Conservation (phyloP, 2,888 invertebrate genomes). For the Lasioglossum malachurum region DNA sequence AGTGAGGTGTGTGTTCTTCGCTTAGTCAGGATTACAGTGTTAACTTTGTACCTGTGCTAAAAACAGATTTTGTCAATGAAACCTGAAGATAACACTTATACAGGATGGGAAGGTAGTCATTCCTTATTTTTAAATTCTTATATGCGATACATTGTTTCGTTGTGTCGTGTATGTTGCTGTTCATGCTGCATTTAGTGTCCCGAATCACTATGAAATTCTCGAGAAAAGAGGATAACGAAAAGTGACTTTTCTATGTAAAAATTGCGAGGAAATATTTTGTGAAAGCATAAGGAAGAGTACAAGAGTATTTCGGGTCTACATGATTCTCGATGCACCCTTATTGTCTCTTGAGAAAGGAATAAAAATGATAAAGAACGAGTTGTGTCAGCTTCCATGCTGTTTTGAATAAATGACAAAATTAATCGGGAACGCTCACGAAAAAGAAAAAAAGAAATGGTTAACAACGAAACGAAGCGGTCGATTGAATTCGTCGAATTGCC, state of each 20-base stretch:
- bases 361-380: not conserved
- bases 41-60: slow-evolving; percentile 10
- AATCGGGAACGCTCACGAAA: not conserved
- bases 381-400: not conserved
- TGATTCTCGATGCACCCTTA: not conserved
- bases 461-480: not conserved
- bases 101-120: slow-evolving; percentile 11
- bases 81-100: slow-evolving; percentile 6
- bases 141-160: slow-evolving; percentile 7
- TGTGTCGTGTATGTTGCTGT: slow-evolving; percentile 5
- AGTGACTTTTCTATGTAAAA: not conserved
- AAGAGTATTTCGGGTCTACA: not conserved
- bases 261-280: not conserved
- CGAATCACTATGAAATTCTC: not conserved
- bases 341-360: not conserved
- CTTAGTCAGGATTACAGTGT: slow-evolving; percentile 2
- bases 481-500: not conserved
- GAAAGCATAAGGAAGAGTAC: not conserved
- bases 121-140: slow-evolving; percentile 8
- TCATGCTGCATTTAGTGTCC: not conserved
- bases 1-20: slow-evolving; percentile 10
- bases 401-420: not conserved
- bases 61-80: slow-evolving; percentile 14
- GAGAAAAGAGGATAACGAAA: not conserved
- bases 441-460: not conserved